A percentile compares a stretch with the other conserved stretches of the same genome.
These are phyloP conservation scores for Pristionchus exspectatus DNA, from an alignment of 2,888 invertebrate genomes.

Conservation along the genomic window DNA sequence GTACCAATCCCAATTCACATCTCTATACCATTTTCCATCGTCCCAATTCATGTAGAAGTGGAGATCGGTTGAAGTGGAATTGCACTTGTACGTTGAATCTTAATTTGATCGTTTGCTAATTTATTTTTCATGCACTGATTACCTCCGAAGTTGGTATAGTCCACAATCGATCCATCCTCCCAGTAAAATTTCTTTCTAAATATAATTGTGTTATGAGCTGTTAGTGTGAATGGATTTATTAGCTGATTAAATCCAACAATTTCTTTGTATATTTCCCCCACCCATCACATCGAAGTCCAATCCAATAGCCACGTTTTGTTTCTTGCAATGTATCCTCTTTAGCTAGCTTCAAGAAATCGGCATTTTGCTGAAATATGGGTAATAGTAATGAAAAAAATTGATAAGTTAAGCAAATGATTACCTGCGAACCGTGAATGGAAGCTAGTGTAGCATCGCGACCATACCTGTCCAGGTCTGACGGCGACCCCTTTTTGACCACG, in stretches of 20 bases:
- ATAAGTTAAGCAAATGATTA: neutral
- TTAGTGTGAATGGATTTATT: neutral
- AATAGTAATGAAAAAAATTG: neutral
- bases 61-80: neutral
- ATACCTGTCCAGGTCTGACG: too few species aligned
- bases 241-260: neutral
- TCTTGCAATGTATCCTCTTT: neutral
- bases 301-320: neutral
- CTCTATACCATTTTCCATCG: neutral
- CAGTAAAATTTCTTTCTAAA: slow-evolving; percentile 3
- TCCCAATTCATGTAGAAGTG: neutral
- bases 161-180: neutral
- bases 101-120: neutral
- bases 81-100: neutral
- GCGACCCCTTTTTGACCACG: too few species aligned
- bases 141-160: neutral
- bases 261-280: neutral
- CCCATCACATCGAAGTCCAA: slow-evolving; percentile 19
- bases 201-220: neutral
- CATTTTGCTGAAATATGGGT: neutral
- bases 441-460: neutral
- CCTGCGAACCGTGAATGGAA: slow-evolving; percentile 37
- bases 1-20: neutral
- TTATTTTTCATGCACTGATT: neutral
- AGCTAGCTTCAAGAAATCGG: neutral